phyloP scores from a whole-genome alignment of 2,113 vertebrate species.

The Hydropotes inermis region DNA sequence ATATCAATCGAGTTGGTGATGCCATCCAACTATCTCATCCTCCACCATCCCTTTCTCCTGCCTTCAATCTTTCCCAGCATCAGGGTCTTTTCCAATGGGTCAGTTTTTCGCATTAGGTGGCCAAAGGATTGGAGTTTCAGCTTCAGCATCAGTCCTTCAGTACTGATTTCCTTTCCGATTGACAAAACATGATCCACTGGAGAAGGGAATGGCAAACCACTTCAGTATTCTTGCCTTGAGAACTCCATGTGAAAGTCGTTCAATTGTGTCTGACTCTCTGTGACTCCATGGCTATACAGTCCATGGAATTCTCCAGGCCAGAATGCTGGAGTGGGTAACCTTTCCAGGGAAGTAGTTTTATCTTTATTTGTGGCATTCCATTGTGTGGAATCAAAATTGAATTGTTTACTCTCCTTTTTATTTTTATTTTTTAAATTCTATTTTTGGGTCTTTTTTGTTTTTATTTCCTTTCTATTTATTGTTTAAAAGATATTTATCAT shows the following conservation, averaged over 20 bases:
- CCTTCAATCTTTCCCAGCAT: background rate
- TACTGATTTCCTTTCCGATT: background rate
- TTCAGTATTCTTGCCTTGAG: background rate
- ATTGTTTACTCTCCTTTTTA: background rate
- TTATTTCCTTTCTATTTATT: background rate
- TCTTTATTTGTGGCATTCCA: background rate
- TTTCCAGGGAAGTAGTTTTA: background rate
- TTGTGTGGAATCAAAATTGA: background rate
- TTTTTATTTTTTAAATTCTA: background rate
- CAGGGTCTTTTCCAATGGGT: background rate
- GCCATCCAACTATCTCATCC: background rate
- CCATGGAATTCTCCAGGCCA: background rate
- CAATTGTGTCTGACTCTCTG: background rate
- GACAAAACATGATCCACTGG: background rate
- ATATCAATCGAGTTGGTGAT: background rate
- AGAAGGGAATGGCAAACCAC: background rate
- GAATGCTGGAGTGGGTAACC: background rate
- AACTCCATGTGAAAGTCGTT: background rate
- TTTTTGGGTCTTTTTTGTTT: background rate
- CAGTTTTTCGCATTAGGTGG: background rate
- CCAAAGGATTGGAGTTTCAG: background rate
- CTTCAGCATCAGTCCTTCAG: background rate
- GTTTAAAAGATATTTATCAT: background rate
- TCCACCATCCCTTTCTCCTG: background rate
- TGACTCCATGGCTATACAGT: background rate